phyloP scores from a whole-genome alignment of 1,140 invertebrate species.

The Mizuhopecten yessoensis region DNA sequence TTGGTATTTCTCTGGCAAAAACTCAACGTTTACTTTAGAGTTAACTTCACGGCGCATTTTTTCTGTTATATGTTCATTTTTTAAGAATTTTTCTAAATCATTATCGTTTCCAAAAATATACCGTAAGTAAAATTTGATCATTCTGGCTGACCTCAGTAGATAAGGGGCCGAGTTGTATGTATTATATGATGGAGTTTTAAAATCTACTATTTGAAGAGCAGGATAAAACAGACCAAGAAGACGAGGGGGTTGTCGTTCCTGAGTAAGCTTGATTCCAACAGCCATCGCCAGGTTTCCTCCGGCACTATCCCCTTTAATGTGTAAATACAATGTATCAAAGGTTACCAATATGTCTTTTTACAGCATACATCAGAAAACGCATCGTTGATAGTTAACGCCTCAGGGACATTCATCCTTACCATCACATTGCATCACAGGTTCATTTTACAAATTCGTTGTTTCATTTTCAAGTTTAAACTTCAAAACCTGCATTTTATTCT shows the following conservation, averaged over 20 bases:
- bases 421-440: too few relatives aligned
- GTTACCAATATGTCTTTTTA: background rate
- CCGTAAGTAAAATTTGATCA: conserved; percentile 45
- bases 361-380: too few relatives aligned
- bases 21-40: background rate
- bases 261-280: conserved; percentile 68
- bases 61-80: conserved; percentile 48
- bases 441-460: too few relatives aligned
- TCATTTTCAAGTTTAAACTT: too few relatives aligned
- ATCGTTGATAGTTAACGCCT: too few relatives aligned
- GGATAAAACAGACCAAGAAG: conserved; percentile 77
- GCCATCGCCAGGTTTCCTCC: conserved; percentile 78
- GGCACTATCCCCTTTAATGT: conserved; percentile 74
- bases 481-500: too few relatives aligned
- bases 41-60: background rate
- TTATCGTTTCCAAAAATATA: conserved; percentile 55
- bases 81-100: background rate
- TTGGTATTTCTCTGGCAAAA: conserved; percentile 41
- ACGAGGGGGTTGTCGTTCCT: conserved; percentile 56
- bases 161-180: conserved; percentile 5
- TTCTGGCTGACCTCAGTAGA: conserved; percentile 41
- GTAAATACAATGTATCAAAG: background rate
- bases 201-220: conserved; percentile 72
- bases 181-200: conserved; percentile 74
- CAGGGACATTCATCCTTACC: too few relatives aligned